Evolutionary conservation across 2,113 vertebrate genomes (phyloP), one percentile per base, ranked within the genome.

Genomic region (Etheostoma cragini): DNA sequence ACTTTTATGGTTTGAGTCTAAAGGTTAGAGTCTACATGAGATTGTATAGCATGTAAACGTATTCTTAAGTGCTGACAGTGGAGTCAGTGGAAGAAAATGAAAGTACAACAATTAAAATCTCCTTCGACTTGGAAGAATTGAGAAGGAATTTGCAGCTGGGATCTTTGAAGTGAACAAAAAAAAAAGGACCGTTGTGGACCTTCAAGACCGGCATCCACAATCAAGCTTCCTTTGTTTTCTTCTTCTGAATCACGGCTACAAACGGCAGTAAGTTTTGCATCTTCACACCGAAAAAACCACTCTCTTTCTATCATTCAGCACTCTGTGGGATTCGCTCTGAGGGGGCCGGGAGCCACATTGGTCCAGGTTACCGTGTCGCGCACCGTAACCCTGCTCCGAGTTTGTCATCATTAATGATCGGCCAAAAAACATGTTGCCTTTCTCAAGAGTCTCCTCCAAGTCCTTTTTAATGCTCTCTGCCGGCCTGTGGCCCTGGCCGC

Each of bases 321-420:
- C 33, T 33, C 0, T 26, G 4, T 76, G 42, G 72, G 11, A 0
- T 4, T 54, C 1, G 14, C 33, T 42, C n/a, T 22, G 64, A 47
- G 8, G 26, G 30, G 49, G 22, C 8, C 8, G 65, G 38, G 21
- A 1, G 45, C 11, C 26, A 5, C 3, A 30, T 45, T 8, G 0
- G 63, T 57, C 24, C 47, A 53, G 85, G 80, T 88, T 84, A 76
- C 21, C 4, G 47, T 87, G 89, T 91, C 85, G 30, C 56, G 78
- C 77, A 63, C 86, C 22, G 50, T 88, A 75, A 79, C 88, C 86
- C 64, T 1, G 42, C 54, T 69, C 68, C 0, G 70, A 83, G 86
- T 90, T 82, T 82, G 87, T 93, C 90, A 90, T 94, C 90, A 91
- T 94, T 88, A 94, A 91, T 87, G 69, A 90, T 83, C 3, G 45